phyloP scores from a whole-genome alignment of 1,140 invertebrate genomes.

The Phocides pigmalion region DNA sequence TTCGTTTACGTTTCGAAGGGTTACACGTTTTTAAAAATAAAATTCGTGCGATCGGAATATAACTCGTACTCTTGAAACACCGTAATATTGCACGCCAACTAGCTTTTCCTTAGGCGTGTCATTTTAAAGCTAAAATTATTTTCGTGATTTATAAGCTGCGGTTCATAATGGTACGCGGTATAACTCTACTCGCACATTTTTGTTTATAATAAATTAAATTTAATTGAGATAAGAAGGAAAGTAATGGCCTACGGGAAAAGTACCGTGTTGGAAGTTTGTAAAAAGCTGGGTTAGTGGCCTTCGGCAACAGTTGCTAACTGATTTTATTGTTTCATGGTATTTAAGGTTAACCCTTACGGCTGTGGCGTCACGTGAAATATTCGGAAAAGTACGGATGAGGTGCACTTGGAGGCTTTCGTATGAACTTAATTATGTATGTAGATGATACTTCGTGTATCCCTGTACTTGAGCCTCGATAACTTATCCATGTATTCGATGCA shows the following conservation, averaged over 20 bases:
- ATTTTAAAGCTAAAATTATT: constrained; percentile 48
- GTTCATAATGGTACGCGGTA: constrained; percentile 36
- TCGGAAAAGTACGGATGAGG: no score
- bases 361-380: no score
- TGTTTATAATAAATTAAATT: constrained; percentile 34
- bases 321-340: constrained; percentile 18
- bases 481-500: no score
- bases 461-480: no score
- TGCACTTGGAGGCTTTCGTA: no score
- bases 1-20: constrained; percentile 23
- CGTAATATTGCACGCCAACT: constrained; percentile 43
- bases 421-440: no score
- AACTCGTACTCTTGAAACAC: constrained; percentile 36
- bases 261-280: constrained; percentile 33
- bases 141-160: constrained; percentile 42
- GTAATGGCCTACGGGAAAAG: constrained; percentile 26
- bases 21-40: constrained; percentile 24
- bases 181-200: constrained; percentile 33
- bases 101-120: constrained; percentile 37
- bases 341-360: no score
- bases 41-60: constrained; percentile 38
- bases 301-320: constrained; percentile 20
- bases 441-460: no score
- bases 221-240: constrained; percentile 34
- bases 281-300: constrained; percentile 23